These are phyloP conservation scores for Colossoma macropomum DNA, from an alignment of 2,113 vertebrate species.

Conservation along the genomic window DNA sequence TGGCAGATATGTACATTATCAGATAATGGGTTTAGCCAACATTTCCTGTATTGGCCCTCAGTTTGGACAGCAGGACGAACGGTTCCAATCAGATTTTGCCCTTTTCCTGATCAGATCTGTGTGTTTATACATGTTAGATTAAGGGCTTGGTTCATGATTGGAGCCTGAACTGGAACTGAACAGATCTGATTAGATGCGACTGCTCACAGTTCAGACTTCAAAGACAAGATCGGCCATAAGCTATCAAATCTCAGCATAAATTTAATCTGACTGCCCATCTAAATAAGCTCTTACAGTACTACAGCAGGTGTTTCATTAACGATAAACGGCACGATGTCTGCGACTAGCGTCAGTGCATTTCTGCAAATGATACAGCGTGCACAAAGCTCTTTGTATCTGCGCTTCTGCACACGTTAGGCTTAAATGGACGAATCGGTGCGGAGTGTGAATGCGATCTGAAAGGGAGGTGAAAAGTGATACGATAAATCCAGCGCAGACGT, in stretches of 20 bases:
- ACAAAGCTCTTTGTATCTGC: not conserved
- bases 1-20: too few relatives aligned
- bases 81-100: not conserved
- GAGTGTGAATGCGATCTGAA: constrained; percentile 38
- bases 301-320: not conserved
- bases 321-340: not conserved
- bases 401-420: constrained; percentile 13
- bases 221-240: not conserved
- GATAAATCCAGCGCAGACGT: constrained; percentile 44
- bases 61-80: not conserved
- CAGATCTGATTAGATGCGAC: not conserved
- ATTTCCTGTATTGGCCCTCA: too few relatives aligned
- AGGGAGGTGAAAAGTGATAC: constrained; percentile 46
- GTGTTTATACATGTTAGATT: constrained; percentile 2
- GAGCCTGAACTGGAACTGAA: not conserved
- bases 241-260: not conserved
- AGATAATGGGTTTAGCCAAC: too few relatives aligned
- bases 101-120: constrained; percentile 2
- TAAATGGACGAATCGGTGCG: constrained; percentile 8
- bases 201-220: not conserved
- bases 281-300: constrained; percentile 15
- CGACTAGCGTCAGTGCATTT: not conserved
- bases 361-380: not conserved
- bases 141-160: not conserved
- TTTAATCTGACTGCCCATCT: not conserved